Base-by-base conservation (phyloP, 2,113 vertebrate species). In the Pheucticus melanocephalus region DNA sequence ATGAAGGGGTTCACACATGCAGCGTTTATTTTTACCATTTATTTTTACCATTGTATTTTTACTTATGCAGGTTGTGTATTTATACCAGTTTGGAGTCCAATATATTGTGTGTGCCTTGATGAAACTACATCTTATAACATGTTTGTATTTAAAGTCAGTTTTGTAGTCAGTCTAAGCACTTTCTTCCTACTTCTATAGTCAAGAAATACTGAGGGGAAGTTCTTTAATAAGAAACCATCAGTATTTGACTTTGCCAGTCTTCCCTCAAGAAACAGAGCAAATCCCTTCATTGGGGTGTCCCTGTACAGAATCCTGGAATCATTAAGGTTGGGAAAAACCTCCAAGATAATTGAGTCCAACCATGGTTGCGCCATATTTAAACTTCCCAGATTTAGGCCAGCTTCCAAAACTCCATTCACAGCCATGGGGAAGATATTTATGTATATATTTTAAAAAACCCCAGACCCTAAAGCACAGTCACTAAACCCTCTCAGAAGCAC, bases 311-410 rank as follows among this genome's bases (percentile, higher is more conserved):
- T 23, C 14, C 59, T 42, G 28, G 42, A 50, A 28, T 40, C 6
- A 15, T 19, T 50, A 28, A 50, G 2, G 15, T 8, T 81, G 33
- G 37, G 33, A 44, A 73, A 65, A 9, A 20, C 3, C 7, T 44
- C 50, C 10, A 16, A 57, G 51, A 28, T 24, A 25, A 27, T 33
- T 10, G 18, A 57, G 15, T 19, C 10, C 59, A 33, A 3, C 3
- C 0, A 1, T 5, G 37, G 39, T 0, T 65, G 35, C 37, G 11
- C 11, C 3, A 5, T 13, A 30, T 61, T 50, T 56, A 79, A 82
- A 31, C 7, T 61, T 61, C 6, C 4, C 44, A 56, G 60, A 42
- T n/a, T 69, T 42, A 42, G 12, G 17, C 6, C 27, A 48, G 23
- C 22, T 77, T 72, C 24, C 24, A 64, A n/a, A 77, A 64, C 8